Base-by-base conservation (phyloP, 2,113 vertebrate species). In the Ceyx melanurus region DNA sequence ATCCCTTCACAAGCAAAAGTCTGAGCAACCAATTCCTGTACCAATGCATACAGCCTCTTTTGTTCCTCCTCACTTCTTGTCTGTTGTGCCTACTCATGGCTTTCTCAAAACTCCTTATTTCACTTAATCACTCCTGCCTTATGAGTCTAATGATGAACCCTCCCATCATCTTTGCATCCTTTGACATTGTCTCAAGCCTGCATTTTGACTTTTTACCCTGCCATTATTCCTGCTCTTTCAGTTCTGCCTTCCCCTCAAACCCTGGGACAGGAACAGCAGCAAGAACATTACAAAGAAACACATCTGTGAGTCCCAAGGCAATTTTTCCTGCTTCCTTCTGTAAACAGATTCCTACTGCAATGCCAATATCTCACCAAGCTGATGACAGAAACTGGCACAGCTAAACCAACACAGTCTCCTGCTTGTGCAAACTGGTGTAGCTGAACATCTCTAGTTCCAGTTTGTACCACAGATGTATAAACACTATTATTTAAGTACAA, bases 121-220 rank as follows among this genome's bases (percentile, higher is more conserved):
- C 31, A 50, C 43, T 37, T 17, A 9, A 18, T 3, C 13, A 6
- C 0, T 1, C 40, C n/a, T 57, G 15, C 20, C 42, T 67, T 4
- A 0, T 13, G 22, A 18, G 35, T 33, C 4, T 18, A 35, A n/a
- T 23, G 29, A 40, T 29, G 11, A 88, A 18, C 13, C 65, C 37
- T 46, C 28, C 28, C 4, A 4, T 29, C 28, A 57, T 57, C 15
- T 48, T 26, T 76, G 35, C 28, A 45, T 40, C 18, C 19, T 66
- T 66, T 26, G 65, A 14, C 86, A 48, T 13, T 35, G 9, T 13
- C 13, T 65, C 37, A 53, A 2, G 23, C 1, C 3, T 11, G 3
- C 7, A 33, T 87, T 86, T 43, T 14, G 26, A 35, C 19, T 22
- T 70, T 67, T 46, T 51, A 18, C 13, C 14, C 37, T 3, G 3